These are phyloP conservation scores for Myrmecophaga tridactyla DNA, from an alignment of 2,113 vertebrate species.

Conservation along the genomic window DNA sequence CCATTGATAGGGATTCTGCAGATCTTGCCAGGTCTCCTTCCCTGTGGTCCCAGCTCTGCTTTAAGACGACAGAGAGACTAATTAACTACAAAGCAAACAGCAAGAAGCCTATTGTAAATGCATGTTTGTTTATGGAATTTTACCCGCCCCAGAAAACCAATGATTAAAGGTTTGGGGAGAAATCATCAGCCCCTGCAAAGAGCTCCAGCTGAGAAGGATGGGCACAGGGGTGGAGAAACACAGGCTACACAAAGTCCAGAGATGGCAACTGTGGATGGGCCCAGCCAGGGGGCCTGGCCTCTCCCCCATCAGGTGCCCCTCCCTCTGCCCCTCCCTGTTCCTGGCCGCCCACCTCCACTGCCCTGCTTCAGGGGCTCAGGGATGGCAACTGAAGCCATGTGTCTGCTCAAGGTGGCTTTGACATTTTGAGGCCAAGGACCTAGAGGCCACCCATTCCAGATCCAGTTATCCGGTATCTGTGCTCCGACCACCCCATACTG, in stretches of 20 bases:
- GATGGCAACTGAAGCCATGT: too few relatives aligned
- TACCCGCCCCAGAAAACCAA: fast-evolving
- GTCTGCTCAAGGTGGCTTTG: background rate
- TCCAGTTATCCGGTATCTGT: background rate
- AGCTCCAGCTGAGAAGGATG: background rate
- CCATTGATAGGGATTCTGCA: background rate
- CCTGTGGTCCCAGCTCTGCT: background rate
- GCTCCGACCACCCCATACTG: background rate
- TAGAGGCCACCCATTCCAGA: too few relatives aligned
- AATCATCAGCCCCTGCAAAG: background rate
- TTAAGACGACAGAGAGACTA: background rate
- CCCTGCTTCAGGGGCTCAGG: background rate
- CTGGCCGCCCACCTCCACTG: fast-evolving
- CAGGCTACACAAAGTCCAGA: background rate
- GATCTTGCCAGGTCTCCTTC: background rate
- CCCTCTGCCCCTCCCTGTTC: too few relatives aligned
- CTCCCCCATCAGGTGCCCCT: fast-evolving
- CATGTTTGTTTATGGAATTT: fast-evolving
- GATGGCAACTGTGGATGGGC: fast-evolving
- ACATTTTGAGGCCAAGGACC: background rate
- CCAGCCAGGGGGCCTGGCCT: fast-evolving
- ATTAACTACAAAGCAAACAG: background rate
- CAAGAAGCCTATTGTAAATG: fast-evolving
- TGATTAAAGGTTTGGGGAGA: background rate
- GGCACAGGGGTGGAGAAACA: fast-evolving